Evolutionary conservation across 2,113 vertebrate species (phyloP).

Genomic region (Myiozetetes cayanensis): DNA sequence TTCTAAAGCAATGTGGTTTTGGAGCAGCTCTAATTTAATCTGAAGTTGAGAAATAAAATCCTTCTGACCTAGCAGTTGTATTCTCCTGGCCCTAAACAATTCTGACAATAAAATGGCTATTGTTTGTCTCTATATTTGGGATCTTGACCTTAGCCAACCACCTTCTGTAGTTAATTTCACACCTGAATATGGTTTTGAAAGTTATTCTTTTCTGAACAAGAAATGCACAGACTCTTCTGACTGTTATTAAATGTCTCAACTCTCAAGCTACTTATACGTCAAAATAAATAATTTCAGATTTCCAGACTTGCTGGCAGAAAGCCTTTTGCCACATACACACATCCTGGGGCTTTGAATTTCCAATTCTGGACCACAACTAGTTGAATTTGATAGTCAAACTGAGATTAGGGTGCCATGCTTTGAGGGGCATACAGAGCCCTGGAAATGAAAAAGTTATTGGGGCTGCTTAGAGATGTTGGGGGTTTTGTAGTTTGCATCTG

Average conservation of each 20-base stretch:
- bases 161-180: not conserved
- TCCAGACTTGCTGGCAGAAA: not conserved
- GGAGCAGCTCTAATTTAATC: constrained; percentile 62
- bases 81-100: constrained; percentile 37
- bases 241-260: not conserved
- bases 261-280: not conserved
- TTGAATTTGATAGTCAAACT: not conserved
- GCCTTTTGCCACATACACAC: not conserved
- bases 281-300: constrained; percentile 23
- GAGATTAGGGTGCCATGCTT: not conserved
- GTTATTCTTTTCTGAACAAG: not conserved
- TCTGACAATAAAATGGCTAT: constrained; percentile 33
- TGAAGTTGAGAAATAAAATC: constrained; percentile 63
- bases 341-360: not conserved
- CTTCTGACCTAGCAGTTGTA: constrained; percentile 43
- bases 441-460: not conserved
- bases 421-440: not conserved
- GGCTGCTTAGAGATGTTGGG: not conserved
- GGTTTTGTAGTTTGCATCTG: not conserved
- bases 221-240: not conserved
- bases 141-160: not conserved
- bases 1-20: constrained; percentile 52
- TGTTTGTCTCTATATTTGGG: constrained; percentile 37
- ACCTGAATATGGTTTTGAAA: not conserved
- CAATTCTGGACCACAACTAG: not conserved